Conservation (phyloP, 2,797 vertebrate genomes). For the Centropyge bicolor region DNA sequence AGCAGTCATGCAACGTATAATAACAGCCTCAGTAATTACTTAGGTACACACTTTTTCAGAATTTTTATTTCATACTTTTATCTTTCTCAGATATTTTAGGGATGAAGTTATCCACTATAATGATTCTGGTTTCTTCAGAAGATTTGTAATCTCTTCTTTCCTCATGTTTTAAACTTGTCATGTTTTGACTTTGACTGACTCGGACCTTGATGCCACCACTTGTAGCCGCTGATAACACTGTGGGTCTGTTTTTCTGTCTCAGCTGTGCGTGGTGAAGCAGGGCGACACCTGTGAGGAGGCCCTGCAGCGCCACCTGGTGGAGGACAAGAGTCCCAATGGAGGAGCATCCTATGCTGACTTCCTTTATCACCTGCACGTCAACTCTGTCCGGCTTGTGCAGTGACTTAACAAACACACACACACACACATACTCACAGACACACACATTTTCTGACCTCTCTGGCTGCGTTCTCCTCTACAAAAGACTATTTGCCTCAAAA, state of each 20-base stretch:
- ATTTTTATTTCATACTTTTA: too few relatives aligned
- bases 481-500: rapidly evolving
- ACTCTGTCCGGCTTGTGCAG: slow-evolving; percentile 81
- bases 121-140: too few relatives aligned
- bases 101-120: not conserved
- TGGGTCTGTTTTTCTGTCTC: slow-evolving; percentile 19
- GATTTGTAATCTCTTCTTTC: too few relatives aligned
- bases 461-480: not conserved
- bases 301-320: slow-evolving; percentile 85
- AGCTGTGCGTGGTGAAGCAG: slow-evolving; percentile 85
- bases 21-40: too few relatives aligned
- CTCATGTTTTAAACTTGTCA: too few relatives aligned
- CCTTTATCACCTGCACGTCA: slow-evolving; percentile 86
- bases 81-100: not conserved
- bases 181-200: not conserved
- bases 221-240: not conserved
- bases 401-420: slow-evolving; percentile 48
- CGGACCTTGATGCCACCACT: not conserved
- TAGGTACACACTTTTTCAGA: too few relatives aligned
- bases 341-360: slow-evolving; percentile 88
- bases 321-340: slow-evolving; percentile 88
- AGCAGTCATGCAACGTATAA: too few relatives aligned
- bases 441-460: not conserved
- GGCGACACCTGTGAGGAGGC: slow-evolving; percentile 83
- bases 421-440: not conserved